Conservation (phyloP, 2,797 vertebrate genomes). For the Pteronotus mesoamericanus region DNA sequence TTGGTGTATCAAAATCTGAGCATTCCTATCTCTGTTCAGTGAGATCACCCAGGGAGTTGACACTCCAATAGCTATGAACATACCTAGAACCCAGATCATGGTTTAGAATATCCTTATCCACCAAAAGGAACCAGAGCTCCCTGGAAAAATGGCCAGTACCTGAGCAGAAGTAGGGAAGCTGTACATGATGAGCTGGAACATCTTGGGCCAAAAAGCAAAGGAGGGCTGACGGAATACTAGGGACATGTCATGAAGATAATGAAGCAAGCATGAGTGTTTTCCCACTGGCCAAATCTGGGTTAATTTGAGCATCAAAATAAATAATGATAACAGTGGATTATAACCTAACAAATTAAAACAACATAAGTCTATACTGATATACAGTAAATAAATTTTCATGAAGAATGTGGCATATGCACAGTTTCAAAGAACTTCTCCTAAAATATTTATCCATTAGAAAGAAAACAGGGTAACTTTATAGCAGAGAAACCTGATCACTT, state of each 20-base stretch:
- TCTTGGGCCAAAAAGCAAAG: not conserved
- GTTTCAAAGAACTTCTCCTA: not conserved
- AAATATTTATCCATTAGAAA: not conserved
- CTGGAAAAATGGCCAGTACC: too few relatives aligned
- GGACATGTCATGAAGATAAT: not conserved
- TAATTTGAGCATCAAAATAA: not conserved
- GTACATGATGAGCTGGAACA: not conserved
- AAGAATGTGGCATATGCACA: not conserved
- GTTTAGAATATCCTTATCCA: not conserved
- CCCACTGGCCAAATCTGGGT: not conserved
- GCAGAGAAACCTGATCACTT: not conserved
- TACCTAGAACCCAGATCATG: not conserved
- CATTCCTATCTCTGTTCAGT: not conserved
- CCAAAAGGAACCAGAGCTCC: not conserved
- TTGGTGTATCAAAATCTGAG: not conserved
- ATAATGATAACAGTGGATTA: not conserved
- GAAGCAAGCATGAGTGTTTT: too few relatives aligned
- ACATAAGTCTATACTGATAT: not conserved
- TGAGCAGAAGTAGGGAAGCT: not conserved
- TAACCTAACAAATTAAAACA: not conserved
- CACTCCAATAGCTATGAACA: not conserved
- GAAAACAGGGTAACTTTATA: not conserved
- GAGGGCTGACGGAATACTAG: not conserved
- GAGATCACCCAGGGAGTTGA: not conserved
- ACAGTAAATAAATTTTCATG: not conserved